Evolutionary conservation across 2,797 vertebrate genomes (phyloP), one percentile per base, ranked within the genome.

Genomic region (Anabacerthia variegaticeps): DNA sequence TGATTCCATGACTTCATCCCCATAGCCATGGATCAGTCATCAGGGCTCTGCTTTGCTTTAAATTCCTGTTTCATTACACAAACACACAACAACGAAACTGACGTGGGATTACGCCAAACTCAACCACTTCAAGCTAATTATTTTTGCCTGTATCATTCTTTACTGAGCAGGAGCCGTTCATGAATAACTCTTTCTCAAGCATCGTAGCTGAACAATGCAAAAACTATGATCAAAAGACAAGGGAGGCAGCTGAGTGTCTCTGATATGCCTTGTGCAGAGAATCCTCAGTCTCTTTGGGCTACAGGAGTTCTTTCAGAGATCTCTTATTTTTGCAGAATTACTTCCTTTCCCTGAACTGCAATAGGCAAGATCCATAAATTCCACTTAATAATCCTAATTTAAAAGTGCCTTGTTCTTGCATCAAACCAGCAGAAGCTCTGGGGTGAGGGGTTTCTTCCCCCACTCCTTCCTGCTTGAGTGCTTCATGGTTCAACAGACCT

Each of bases 121-220:
- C 69, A 80, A 65, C 65, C 68, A 87, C 85, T 95, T 85, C 78
- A 12, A 82, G 75, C 49, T 89, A 41, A 91, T 96, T 91, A 61
- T 92, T 97, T 96, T 92, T 72, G 59, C 77, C 80, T 32, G 46
- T 80, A 78, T 78, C 77, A 67, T n/a, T 66, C 78, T 65, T 68
- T 66, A 80, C 3, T 19, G 84, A 91, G 92, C 85, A 66, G 82
- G 78, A 94, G 68, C 61, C 66, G 1, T 39, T 89, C 4, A 6
- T 28, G 13, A 75, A n/a, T 80, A 65, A 66, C 72, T 81, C 23
- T 78, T 74, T 72, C 65, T 73, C 30, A 34, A 83, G 76, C 54
- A 48, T 68, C 58, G 72, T 51, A 54, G 66, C 85, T 81, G 91
- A 83, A 76, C 59, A 37, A 6, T 27, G 34, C 67, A 34, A 51